These are phyloP conservation scores for Amphiduros pacificus DNA, from an alignment of 2,888 invertebrate species.

Conservation along the genomic window DNA sequence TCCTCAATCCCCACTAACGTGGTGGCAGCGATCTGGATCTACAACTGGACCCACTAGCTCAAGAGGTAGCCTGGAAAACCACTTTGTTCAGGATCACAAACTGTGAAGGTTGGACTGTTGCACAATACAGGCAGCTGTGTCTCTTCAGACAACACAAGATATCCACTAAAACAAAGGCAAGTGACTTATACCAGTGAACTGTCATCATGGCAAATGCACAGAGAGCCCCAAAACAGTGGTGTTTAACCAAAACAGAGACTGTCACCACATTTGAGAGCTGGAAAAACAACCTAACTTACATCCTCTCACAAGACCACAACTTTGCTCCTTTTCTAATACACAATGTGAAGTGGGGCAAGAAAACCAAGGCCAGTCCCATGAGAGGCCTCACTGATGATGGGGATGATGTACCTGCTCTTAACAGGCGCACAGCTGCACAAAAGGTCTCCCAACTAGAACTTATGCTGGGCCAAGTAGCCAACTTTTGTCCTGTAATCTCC, in stretches of 20 bases:
- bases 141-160: too few relatives aligned
- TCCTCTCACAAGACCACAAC: slow-evolving; percentile 24
- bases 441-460: slow-evolving; percentile 25
- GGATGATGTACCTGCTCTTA: slow-evolving; percentile 10
- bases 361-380: slow-evolving; percentile 14
- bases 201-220: too few relatives aligned
- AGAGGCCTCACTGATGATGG: slow-evolving; percentile 25
- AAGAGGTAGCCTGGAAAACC: too few relatives aligned
- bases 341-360: slow-evolving; percentile 24
- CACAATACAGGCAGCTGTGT: too few relatives aligned
- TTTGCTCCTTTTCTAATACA: slow-evolving; percentile 26
- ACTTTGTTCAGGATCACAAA: too few relatives aligned
- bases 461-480: slow-evolving; percentile 30
- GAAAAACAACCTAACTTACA: slow-evolving; percentile 27
- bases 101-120: too few relatives aligned
- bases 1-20: too few relatives aligned
- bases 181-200: too few relatives aligned
- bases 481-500: slow-evolving; percentile 22
- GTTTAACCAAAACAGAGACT: slow-evolving; percentile 28
- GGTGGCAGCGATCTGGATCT: too few relatives aligned
- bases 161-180: too few relatives aligned
- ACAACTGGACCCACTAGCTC: too few relatives aligned
- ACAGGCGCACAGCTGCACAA: slow-evolving; percentile 21
- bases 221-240: slow-evolving; percentile 33
- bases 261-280: slow-evolving; percentile 31